Evolutionary conservation across 23 tunicate species (phyloP).

Genomic region (Halocynthia aurantium): DNA sequence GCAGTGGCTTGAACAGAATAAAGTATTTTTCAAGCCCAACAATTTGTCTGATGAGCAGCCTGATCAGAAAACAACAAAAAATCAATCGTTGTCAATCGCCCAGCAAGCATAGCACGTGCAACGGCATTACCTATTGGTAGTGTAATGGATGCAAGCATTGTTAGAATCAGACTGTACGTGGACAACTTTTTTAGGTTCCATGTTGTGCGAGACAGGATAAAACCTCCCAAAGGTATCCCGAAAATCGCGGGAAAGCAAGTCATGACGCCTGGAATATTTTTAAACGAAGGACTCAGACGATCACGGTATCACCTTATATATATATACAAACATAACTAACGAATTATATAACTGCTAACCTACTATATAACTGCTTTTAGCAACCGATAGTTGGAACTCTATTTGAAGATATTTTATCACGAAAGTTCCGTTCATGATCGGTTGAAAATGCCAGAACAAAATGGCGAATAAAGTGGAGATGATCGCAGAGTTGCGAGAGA

Average conservation of each 20-base stretch:
- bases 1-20: constrained; percentile 11
- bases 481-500: constrained; percentile 4
- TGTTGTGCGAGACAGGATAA: constrained; percentile 1
- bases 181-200: constrained; percentile 15
- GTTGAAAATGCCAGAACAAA: constrained; percentile 34
- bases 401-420: constrained; percentile 37
- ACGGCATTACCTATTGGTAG: not conserved
- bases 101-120: too few species aligned
- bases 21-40: constrained; percentile 6
- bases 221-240: constrained; percentile 30
- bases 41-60: constrained; percentile 22
- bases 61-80: not conserved
- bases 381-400: constrained; percentile 18
- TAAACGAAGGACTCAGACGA: not conserved
- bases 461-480: constrained; percentile 11
- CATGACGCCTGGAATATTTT: constrained; percentile 5
- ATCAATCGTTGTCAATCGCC: too few species aligned
- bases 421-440: constrained; percentile 32
- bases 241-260: constrained; percentile 27
- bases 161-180: constrained; percentile 8
- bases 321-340: not conserved
- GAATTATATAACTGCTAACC: not conserved
- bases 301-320: constrained; percentile 4
- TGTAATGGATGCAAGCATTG: constrained; percentile 6
- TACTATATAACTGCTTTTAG: constrained; percentile 17